Conservation (phyloP, 2,888 invertebrate genomes). For the Lissocephala sabroskyi region DNA sequence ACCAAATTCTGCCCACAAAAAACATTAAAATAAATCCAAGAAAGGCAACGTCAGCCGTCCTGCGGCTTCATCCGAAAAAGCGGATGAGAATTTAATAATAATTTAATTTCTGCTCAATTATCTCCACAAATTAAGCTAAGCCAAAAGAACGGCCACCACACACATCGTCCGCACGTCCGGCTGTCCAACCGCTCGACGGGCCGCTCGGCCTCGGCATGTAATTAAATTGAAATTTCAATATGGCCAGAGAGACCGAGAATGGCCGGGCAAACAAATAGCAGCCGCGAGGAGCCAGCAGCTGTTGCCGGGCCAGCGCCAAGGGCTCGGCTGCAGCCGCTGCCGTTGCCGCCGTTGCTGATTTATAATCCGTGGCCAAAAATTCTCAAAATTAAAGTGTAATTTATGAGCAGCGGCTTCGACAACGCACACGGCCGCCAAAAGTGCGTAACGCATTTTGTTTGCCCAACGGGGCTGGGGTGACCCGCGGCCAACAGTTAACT, state of each 20-base stretch:
- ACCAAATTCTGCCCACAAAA: conserved; percentile 29
- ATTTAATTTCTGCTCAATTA: conserved; percentile 57
- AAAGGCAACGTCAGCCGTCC: conserved; percentile 1
- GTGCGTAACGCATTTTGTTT: conserved; percentile 40
- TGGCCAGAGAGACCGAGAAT: conserved; percentile 33
- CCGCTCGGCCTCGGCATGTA: conserved; percentile 33
- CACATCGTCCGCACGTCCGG: conserved; percentile 29
- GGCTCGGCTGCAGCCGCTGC: conserved; percentile 24
- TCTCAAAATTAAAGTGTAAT: conserved; percentile 69
- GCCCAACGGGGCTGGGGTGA: conserved; percentile 15
- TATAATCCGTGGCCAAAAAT: conserved; percentile 70
- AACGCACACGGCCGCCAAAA: conserved; percentile 14
- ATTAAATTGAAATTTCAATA: conserved; percentile 65
- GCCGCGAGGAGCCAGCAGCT: conserved; percentile 24
- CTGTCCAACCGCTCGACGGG: conserved; percentile 12
- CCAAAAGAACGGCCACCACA: conserved; percentile 23
- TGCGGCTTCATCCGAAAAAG: conserved; percentile 10
- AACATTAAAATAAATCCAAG: conserved; percentile 3
- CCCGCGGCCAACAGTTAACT: conserved; percentile 23
- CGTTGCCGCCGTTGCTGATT: conserved; percentile 53
- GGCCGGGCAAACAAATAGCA: background rate
- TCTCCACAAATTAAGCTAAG: conserved; percentile 60
- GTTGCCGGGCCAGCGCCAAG: conserved; percentile 23
- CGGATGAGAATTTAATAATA: conserved; percentile 54
- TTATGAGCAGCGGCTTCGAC: conserved; percentile 55